Base-by-base conservation (phyloP, 2,113 vertebrate species). In the Scalopus aquaticus region DNA sequence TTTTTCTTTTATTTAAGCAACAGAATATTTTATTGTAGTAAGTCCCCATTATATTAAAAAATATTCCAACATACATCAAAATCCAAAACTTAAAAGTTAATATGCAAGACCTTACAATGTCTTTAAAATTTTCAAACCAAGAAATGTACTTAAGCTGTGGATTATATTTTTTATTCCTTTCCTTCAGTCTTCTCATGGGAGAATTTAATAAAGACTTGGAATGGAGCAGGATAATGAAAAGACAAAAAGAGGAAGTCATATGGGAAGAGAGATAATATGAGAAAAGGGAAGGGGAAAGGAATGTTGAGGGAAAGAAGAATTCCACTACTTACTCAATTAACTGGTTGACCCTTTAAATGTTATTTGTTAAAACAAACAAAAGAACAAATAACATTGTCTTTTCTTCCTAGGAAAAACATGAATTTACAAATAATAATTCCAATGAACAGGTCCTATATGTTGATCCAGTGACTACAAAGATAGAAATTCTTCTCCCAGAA, bases 391-490 rank as follows among this genome's bases (percentile, higher is more conserved):
- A n/a, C n/a, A n/a, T n/a, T 1, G 1, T 49, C 72, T 39, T 72
- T 89, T 81, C 32, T 54, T 65, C 24, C 32, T 95, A 98, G 98
- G 97, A 95, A n/a, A 90, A 95, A 54, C 67, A 3, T 0, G 96
- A 97, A 73, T 92, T 91, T 62, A 24, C 19, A 4, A 74, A 35
- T 0, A 5, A 8, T 56, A 49, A 3, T 15, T 78, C 24, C 72
- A 70, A 4, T 0, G 64, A 96, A 65, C 85, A 64, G 0, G 79
- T 88, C 79, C 58, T 89, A 11, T 72, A 95, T 70, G 0, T n/a
- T 0, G 98, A 99, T 16, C 98, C 98, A 0, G 0, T 92, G 0
- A 6, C 98, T 2, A 95, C 9, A 1, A 97, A 98, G n/a, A 70
- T 99, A 1, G 98, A 98, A 96, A 30, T 97, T 35, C 49, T 90